Evolutionary conservation across 2,113 vertebrate species (phyloP).

Genomic region (Neodon shergylaensis): DNA sequence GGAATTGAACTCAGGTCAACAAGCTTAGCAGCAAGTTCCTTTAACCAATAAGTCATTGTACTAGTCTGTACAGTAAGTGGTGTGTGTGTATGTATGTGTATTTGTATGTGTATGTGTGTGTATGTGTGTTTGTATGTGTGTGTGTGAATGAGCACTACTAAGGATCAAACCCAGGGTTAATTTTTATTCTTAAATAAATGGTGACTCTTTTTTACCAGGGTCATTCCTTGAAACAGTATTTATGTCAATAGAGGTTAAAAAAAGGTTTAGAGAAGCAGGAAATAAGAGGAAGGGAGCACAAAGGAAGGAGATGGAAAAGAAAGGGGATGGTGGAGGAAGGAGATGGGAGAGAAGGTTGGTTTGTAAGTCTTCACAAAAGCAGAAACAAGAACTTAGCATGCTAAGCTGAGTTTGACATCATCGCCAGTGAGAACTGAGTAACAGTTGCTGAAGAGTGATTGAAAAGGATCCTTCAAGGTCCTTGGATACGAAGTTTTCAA

Average conservation of each 20-base stretch:
- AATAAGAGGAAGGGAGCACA: not conserved
- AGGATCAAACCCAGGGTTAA: not conserved
- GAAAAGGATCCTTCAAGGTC: not conserved
- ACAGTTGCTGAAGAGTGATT: not conserved
- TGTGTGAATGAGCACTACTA: not conserved
- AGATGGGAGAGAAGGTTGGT: not conserved
- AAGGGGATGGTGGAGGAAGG: too few species aligned
- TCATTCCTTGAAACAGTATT: not conserved
- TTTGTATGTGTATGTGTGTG: too few species aligned
- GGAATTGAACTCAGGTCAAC: not conserved
- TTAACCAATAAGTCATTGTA: not conserved
- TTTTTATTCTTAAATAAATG: constrained; percentile 20
- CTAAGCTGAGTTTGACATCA: not conserved
- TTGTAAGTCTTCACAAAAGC: not conserved
- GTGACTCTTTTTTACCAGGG: not conserved
- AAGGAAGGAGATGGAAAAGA: not conserved
- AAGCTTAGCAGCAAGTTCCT: not conserved
- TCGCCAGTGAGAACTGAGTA: not conserved
- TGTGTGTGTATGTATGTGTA: too few species aligned
- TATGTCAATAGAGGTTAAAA: constrained; percentile 1
- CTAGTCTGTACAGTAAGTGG: too few species aligned
- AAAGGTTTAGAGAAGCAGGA: not conserved
- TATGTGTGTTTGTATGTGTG: not conserved
- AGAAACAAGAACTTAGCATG: not conserved
- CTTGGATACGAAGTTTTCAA: constrained; percentile 17